Base-by-base conservation (phyloP, 2,888 invertebrate genomes). In the Leptogaster cylindrica region DNA sequence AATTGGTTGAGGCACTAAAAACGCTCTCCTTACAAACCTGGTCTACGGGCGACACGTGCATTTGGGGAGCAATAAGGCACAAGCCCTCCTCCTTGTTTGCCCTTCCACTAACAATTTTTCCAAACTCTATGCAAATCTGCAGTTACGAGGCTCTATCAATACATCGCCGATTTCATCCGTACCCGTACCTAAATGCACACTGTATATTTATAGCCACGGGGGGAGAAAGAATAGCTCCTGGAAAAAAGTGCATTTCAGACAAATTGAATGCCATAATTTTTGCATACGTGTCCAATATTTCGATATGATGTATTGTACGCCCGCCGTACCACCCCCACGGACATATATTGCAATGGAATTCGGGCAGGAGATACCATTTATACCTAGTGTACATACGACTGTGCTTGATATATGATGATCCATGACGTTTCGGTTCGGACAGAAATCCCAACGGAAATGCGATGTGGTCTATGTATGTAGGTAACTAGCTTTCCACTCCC, bases 191-290 rank as follows among this genome's bases (percentile, higher is more conserved):
- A 50, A 44, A 68, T 65, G 39, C 36, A 50, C 44, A 58, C 36
- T 48, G 27, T 52, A 39, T 36, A 48, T 28, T 25, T 41, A 58
- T 27, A 46, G 50, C 16, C 39, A 51, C 14, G 10, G 33, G 48
- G 28, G 46, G 20, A 33, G 33, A 39, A 23, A n/a, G 14, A 23
- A 51, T 31, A 18, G 50, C 41, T 18, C 25, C 25, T 33, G 51
- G 46, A 64, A 66, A 66, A 68, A 67, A 69, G 33, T 66, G 69
- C 66, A 69, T 66, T 69, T 69, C 69, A 69, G 66, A 64, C 69
- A 69, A 69, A 69, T 69, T 66, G 69, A 69, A 69, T 50, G 66
- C 69, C 69, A 69, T 69, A 69, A 69, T 67, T 69, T 69, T 67
- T 69, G 64, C 69, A 68, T 66, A 64, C 65, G 63, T 67, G 55